Conservation (phyloP, 1,140 invertebrate species). For the Riptortus pedestris region DNA sequence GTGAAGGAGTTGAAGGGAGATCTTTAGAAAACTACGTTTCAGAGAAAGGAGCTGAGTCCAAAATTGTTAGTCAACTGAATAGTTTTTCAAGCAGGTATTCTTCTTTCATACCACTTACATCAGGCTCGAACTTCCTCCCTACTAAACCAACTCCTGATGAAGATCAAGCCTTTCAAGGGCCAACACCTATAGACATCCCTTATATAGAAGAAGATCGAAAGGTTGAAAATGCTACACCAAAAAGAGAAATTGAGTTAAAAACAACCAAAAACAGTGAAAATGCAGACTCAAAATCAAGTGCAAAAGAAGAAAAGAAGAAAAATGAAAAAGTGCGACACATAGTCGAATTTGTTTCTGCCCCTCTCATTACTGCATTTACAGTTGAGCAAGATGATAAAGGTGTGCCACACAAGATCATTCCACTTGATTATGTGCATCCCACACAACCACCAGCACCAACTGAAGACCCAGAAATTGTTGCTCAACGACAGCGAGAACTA, state of each 20-base stretch:
- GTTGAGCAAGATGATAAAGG: conserved; percentile 68
- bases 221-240: not conserved
- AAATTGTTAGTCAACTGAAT: not conserved
- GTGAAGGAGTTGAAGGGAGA: too few species aligned
- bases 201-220: not conserved
- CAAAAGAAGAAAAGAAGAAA: conserved; percentile 3
- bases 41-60: not conserved
- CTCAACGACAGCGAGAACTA: conserved; percentile 45
- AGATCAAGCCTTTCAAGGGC: not conserved
- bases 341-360: conserved; percentile 67
- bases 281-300: too few species aligned
- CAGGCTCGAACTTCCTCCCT: not conserved
- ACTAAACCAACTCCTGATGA: not conserved
- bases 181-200: conserved; percentile 1
- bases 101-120: not conserved
- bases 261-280: not conserved
- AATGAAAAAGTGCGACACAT: conserved; percentile 36
- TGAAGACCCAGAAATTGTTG: conserved; percentile 31
- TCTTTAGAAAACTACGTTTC: not conserved
- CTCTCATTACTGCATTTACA: conserved; percentile 68
- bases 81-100: not conserved
- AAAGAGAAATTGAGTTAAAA: too few species aligned
- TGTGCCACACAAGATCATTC: conserved; percentile 61
- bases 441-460: conserved; percentile 24
- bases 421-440: conserved; percentile 43